These are phyloP conservation scores for Cataglyphis livida DNA, from an alignment of 2,888 invertebrate genomes.

Conservation along the genomic window DNA sequence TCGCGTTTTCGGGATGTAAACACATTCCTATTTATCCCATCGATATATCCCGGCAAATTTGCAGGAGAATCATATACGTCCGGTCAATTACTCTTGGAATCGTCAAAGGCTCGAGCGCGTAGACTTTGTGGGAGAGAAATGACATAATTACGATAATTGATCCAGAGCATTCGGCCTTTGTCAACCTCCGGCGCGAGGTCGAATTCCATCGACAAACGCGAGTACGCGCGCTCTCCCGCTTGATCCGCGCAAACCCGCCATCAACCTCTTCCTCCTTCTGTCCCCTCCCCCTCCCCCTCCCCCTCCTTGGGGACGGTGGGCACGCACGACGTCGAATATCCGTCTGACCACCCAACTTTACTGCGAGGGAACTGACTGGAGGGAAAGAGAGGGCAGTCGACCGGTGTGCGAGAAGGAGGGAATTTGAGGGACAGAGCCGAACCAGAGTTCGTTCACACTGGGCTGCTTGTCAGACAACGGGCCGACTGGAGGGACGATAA, in stretches of 20 bases:
- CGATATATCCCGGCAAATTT: slow-evolving; percentile 23
- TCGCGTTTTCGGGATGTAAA: slow-evolving; percentile 10
- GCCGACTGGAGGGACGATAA: slow-evolving; percentile 72
- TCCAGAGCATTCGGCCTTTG: slow-evolving; percentile 69
- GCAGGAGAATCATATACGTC: slow-evolving; percentile 54
- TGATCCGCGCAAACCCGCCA: slow-evolving; percentile 45
- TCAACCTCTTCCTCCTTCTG: slow-evolving; percentile 45
- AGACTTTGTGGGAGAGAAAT: slow-evolving; percentile 59
- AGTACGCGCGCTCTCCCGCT: slow-evolving; percentile 61
- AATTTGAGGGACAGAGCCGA: slow-evolving; percentile 60
- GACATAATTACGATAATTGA: slow-evolving; percentile 74
- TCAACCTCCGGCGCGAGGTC: slow-evolving; percentile 64
- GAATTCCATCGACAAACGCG: slow-evolving; percentile 74
- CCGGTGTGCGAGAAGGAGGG: slow-evolving; percentile 48
- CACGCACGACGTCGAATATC: slow-evolving; percentile 79
- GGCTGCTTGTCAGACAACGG: slow-evolving; percentile 73
- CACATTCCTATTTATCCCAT: slow-evolving; percentile 20
- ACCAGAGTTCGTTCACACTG: slow-evolving; percentile 81
- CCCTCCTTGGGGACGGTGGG: slow-evolving; percentile 71
- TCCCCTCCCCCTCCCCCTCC: slow-evolving; percentile 29
- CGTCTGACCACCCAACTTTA: slow-evolving; percentile 79
- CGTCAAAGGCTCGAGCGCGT: slow-evolving; percentile 53
- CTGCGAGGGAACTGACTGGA: slow-evolving; percentile 70
- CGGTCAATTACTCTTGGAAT: slow-evolving; percentile 67
- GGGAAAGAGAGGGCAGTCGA: slow-evolving; percentile 48